Conservation (phyloP, 2,113 vertebrate genomes). For the Corythoichthys intestinalis region DNA sequence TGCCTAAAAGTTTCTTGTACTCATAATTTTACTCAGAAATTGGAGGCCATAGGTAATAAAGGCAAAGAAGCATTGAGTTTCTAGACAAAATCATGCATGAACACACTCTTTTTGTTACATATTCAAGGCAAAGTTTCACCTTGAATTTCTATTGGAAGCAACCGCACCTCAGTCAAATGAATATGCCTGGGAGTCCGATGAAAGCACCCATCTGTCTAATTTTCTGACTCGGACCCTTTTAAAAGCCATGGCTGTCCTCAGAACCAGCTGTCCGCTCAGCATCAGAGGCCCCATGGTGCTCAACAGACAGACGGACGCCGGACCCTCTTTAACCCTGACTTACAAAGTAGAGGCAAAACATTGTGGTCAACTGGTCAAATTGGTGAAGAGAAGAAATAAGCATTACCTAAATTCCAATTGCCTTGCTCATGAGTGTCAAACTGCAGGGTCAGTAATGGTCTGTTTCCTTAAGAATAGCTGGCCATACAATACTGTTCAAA, state of each 20-base stretch:
- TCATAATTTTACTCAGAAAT: neutral
- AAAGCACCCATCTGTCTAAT: constrained; percentile 15
- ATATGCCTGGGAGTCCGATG: constrained; percentile 8
- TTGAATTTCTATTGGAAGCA: constrained; percentile 20
- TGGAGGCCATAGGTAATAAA: neutral
- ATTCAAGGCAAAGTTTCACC: constrained; percentile 9
- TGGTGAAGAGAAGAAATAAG: neutral
- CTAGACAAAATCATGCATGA: neutral
- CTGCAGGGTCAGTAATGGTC: neutral
- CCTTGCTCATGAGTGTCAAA: neutral
- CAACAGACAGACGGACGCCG: constrained; percentile 20
- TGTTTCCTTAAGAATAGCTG: no score
- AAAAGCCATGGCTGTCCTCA: constrained; percentile 18
- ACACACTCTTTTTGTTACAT: neutral
- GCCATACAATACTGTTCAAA: no score
- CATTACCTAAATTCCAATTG: neutral
- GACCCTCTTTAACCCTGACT: constrained; percentile 13
- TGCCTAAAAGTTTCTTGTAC: neutral
- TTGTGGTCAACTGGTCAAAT: neutral
- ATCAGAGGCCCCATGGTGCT: constrained; percentile 13
- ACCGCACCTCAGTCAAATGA: constrained; percentile 4
- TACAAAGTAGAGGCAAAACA: constrained; percentile 16
- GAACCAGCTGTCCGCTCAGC: constrained; percentile 36
- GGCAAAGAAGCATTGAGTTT: neutral
- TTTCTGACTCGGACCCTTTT: constrained; percentile 23